Evolutionary conservation across 2,113 vertebrate genomes (phyloP).

Genomic region (Neodontobutis hainanensis): DNA sequence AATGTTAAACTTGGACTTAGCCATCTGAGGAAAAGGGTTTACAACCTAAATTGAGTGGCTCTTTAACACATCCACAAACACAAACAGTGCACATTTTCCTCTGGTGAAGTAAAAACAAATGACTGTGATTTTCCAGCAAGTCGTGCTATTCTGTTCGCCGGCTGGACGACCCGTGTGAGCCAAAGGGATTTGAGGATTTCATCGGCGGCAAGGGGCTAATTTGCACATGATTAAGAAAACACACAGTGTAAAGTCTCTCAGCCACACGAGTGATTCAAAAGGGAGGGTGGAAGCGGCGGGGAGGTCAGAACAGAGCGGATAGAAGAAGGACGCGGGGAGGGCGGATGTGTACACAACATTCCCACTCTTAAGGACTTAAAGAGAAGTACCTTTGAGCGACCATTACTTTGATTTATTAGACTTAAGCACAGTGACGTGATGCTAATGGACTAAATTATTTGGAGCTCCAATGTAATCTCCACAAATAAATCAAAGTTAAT

Average conservation of each 20-base stretch:
- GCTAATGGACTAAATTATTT: slow-evolving; percentile 5
- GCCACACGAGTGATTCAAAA: slow-evolving; percentile 33
- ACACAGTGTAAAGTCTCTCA: slow-evolving; percentile 60
- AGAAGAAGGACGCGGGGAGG: slow-evolving; percentile 2
- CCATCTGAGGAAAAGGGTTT: slow-evolving; percentile 48
- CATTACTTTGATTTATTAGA: slow-evolving; percentile 33
- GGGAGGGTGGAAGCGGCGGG: slow-evolving; percentile 4
- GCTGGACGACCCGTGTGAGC: slow-evolving; percentile 17
- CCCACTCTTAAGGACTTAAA: slow-evolving; percentile 13
- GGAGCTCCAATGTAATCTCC: slow-evolving; percentile 22
- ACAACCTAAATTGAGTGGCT: slow-evolving; percentile 41
- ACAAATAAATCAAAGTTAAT: slow-evolving; percentile 44
- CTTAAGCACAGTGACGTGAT: slow-evolving; percentile 20
- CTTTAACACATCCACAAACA: slow-evolving; percentile 69
- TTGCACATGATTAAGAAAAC: slow-evolving; percentile 75
- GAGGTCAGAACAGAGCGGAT: slow-evolving; percentile 23
- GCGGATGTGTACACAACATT: slow-evolving; percentile 27
- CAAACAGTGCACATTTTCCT: slow-evolving; percentile 60
- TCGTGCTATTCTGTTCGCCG: slow-evolving; percentile 23
- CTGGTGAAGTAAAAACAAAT: slow-evolving; percentile 60
- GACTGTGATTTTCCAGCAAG: slow-evolving; percentile 52
- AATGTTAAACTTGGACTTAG: slow-evolving; percentile 59
- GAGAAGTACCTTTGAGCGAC: slow-evolving; percentile 28
- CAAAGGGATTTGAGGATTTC: slow-evolving; percentile 61
- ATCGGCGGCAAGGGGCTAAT: slow-evolving; percentile 67